Conservation (phyloP, 1,140 invertebrate genomes). For the Pissodes strobi region DNA sequence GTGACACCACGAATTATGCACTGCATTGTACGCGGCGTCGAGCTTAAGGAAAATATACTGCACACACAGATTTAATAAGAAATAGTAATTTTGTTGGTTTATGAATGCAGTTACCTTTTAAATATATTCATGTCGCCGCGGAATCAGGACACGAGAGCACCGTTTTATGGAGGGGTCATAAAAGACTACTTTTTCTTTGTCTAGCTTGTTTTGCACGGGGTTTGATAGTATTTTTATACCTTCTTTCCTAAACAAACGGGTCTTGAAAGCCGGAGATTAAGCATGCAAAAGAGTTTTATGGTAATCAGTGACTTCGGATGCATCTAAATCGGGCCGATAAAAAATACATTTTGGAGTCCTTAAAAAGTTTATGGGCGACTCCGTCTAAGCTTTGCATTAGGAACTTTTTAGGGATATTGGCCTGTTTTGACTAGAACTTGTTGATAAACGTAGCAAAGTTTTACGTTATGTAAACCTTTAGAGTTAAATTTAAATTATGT, state of each 20-base stretch:
- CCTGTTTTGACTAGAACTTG: too few species aligned
- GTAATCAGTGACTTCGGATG: slow-evolving; percentile 26
- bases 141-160: slow-evolving; percentile 8
- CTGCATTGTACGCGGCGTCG: too few species aligned
- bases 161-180: slow-evolving; percentile 11
- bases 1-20: too few species aligned
- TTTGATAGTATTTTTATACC: slow-evolving; percentile 37
- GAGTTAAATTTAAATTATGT: too few species aligned
- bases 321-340: slow-evolving; percentile 21
- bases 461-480: too few species aligned
- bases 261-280: slow-evolving; percentile 31
- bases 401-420: too few species aligned
- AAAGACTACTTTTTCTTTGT: slow-evolving; percentile 34
- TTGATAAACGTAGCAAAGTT: too few species aligned
- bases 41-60: slow-evolving; percentile 16
- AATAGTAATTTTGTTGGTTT: slow-evolving; percentile 25
- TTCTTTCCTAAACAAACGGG: slow-evolving; percentile 35
- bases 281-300: slow-evolving; percentile 34
- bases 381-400: too few species aligned
- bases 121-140: slow-evolving; percentile 16
- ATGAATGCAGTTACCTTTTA: slow-evolving; percentile 13
- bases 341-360: slow-evolving; percentile 20
- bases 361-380: slow-evolving; percentile 20
- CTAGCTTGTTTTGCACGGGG: slow-evolving; percentile 21
- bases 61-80: slow-evolving; percentile 18